These are phyloP conservation scores for Agrilus planipennis DNA, from an alignment of 1,140 invertebrate genomes.

Conservation along the genomic window DNA sequence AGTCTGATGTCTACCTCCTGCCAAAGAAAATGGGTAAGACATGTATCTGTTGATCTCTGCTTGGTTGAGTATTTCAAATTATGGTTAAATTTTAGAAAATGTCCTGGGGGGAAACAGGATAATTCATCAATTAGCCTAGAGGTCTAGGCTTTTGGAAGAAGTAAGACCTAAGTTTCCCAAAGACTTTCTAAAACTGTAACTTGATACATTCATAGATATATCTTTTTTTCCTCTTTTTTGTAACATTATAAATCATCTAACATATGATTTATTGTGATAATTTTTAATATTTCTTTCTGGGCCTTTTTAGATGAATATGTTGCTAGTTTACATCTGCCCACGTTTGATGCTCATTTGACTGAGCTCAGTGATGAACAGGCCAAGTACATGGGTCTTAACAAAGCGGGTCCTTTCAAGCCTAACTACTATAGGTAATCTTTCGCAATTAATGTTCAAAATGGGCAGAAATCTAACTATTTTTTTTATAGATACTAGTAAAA, in stretches of 20 bases:
- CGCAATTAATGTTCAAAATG: too few relatives aligned
- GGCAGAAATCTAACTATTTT: too few relatives aligned
- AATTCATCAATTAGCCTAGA: too few relatives aligned
- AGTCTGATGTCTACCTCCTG: constrained; percentile 92
- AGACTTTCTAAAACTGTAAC: too few relatives aligned
- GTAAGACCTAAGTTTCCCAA: too few relatives aligned
- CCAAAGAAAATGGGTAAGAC: constrained; percentile 93
- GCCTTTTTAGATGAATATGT: constrained; percentile 83
- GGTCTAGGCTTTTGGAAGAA: too few relatives aligned
- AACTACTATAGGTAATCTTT: constrained; percentile 88
- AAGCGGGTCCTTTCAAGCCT: constrained; percentile 95
- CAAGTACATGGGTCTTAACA: constrained; percentile 94
- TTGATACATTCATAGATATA: too few relatives aligned
- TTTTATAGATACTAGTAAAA: too few relatives aligned
- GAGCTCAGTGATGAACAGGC: constrained; percentile 94
- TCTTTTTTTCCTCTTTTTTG: too few relatives aligned
- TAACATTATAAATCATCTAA: too few relatives aligned
- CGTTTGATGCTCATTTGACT: constrained; percentile 94
- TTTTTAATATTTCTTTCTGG: constrained; percentile 12
- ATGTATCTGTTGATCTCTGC: constrained; percentile 3
- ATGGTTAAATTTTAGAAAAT: neutral
- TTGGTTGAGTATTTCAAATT: neutral
- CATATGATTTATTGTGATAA: neutral
- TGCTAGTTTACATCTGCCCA: constrained; percentile 86
- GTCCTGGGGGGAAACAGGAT: too few relatives aligned